Base-by-base conservation (phyloP, 2,888 invertebrate species). In the Morpho achilles region DNA sequence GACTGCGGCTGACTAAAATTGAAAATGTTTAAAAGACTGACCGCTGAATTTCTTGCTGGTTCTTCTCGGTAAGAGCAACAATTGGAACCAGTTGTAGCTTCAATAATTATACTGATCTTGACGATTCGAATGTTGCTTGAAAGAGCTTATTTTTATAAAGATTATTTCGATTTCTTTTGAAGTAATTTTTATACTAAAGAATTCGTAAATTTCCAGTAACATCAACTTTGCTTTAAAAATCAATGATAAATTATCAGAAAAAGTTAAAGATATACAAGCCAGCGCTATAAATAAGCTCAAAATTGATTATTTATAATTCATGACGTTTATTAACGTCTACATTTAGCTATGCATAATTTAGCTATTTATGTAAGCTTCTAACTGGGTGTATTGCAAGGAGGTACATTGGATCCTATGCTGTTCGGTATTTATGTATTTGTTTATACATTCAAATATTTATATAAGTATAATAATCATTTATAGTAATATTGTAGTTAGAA, bases 301-400 rank as follows among this genome's bases (percentile, higher is more conserved):
- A 48, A 53, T 53, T 61, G 53, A 56, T 54, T 54, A 53, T 62
- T 50, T 58, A 50, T 32, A 48, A 50, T 56, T 23, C 51, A 63
- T 60, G 50, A 8, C 51, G 58, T 59, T 58, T 59, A 62, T 61
- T 65, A n/a, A 59, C 61, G 59, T 66, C 52, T 68, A 68, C 66
- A 68, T 65, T 63, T 65, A 61, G 60, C 59, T 58, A 56, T 58
- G 40, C 63, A n/a, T n/a, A n/a, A n/a, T 67, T 72, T 75, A 69
- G 67, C n/a, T n/a, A n/a, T n/a, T n/a, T n/a, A 66, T 69, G 45
- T 61, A 73, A 76, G 80, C 81, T 85, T 83, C 75, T 85, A 85
- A 83, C 79, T 56, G 72, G 73, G 72, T 75, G 75, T 74, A 75
- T 71, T 71, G 71, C 77, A 79, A 76, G 77, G 72, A 73, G 70